Evolutionary conservation across 1,140 invertebrate species (phyloP).

Genomic region (Hypsibius dujardini): DNA sequence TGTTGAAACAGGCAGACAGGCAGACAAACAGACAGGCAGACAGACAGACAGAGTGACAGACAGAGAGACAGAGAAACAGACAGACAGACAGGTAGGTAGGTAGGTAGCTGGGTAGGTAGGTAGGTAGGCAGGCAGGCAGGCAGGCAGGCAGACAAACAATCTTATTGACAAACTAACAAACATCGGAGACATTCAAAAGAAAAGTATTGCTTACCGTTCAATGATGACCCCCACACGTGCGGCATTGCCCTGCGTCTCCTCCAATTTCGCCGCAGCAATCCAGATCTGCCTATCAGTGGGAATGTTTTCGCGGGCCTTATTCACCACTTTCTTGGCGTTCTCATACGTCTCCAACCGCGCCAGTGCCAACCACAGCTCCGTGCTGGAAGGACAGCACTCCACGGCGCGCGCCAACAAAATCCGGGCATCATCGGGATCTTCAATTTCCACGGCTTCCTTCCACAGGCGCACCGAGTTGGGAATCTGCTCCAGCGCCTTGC

Average conservation of each 20-base stretch:
- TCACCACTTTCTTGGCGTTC: conserved; percentile 87
- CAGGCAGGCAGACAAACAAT: no score
- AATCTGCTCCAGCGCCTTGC: conserved; percentile 79
- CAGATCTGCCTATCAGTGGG: conserved; percentile 95
- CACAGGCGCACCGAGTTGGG: conserved; percentile 93
- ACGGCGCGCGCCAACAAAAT: conserved; percentile 88
- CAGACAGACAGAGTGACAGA: no score
- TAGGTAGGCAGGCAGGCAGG: no score
- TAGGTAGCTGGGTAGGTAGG: no score
- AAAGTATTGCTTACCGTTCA: no score
- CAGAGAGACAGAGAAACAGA: no score
- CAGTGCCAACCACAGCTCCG: conserved; percentile 93
- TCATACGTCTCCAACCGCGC: conserved; percentile 91
- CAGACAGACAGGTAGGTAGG: no score
- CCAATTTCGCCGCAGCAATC: conserved; percentile 90
- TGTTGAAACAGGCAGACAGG: no score
- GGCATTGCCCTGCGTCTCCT: conserved; percentile 95
- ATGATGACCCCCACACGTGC: no score
- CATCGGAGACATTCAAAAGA: no score
- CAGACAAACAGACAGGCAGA: no score
- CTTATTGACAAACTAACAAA: no score
- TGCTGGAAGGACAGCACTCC: conserved; percentile 88
- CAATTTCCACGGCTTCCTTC: conserved; percentile 94
- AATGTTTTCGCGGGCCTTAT: conserved; percentile 95
- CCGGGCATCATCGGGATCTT: conserved; percentile 90